Evolutionary conservation across 2,888 invertebrate species (phyloP), one percentile per base, ranked within the genome.

Genomic region (Leuctra nigra): DNA sequence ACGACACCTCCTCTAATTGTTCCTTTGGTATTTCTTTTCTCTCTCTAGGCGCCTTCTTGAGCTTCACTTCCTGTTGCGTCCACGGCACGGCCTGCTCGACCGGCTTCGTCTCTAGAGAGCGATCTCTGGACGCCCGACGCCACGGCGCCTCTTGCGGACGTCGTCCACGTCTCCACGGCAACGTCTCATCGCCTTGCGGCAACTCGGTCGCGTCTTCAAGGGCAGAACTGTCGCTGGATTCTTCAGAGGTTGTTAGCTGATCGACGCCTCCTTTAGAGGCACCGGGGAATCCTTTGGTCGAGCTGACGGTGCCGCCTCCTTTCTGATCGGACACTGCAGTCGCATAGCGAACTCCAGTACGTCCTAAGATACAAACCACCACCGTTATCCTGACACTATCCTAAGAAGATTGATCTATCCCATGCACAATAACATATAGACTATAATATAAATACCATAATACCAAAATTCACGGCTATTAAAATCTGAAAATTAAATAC

Each of bases 101-200:
- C 20, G 70, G 68, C 56, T 67, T 68, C 56, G 71, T 71, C 36
- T 73, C 81, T 68, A 80, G 54, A 67, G 81, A 67, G 66, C 73
- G 62, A 67, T 71, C 73, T 69, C 71, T 70, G 53, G 68, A 63
- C 2, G 71, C 68, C 41, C 69, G 68, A 11, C 69, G 13, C 50
- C 50, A 50, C 3, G 50, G 35, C 13, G 50, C 3, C 20, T 35
- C 20, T 18, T 50, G 50, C 9, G 50, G 50, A 4, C 50, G 33
- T 13, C 50, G 29, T 18, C 41, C 41, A 16, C 50, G 50, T 62
- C 79, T 70, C 80, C 80, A 80, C 18, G 78, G 77, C 62, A 80
- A 64, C 25, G 73, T 71, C 67, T 79, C 78, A 66, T 80, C 80
- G 24, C 77, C 78, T 60, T 70, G 62, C 13, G 77, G 76, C 60